Evolutionary conservation across 2,797 vertebrate genomes (phyloP).

Genomic region (Lutjanus campechanus): DNA sequence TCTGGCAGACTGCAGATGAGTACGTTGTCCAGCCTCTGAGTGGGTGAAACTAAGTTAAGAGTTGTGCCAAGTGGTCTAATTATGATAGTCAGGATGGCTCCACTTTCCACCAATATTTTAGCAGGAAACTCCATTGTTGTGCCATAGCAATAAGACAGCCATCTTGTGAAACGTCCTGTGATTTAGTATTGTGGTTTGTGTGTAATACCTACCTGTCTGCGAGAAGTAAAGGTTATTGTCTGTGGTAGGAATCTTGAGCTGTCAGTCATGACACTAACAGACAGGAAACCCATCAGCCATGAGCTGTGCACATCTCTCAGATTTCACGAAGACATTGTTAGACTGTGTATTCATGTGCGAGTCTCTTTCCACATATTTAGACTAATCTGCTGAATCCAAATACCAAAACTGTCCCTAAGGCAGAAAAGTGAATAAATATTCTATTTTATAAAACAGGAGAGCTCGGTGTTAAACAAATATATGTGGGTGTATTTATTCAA

Average conservation of each 20-base stretch:
- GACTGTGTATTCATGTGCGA: slow-evolving; percentile 2
- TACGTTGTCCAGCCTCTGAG: slow-evolving; percentile 60
- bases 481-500: neutral
- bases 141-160: slow-evolving; percentile 37
- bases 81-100: slow-evolving; percentile 65
- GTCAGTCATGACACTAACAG: slow-evolving; percentile 41
- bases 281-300: slow-evolving; percentile 2
- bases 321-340: slow-evolving; percentile 4
- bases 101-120: slow-evolving; percentile 68
- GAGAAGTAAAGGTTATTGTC: slow-evolving; percentile 35
- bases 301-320: neutral
- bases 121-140: slow-evolving; percentile 62
- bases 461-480: slow-evolving; percentile 15
- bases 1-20: slow-evolving; percentile 76
- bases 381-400: slow-evolving; percentile 19
- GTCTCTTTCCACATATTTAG: neutral
- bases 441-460: neutral
- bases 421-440: slow-evolving; percentile 10
- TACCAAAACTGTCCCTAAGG: slow-evolving; percentile 7
- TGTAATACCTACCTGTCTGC: slow-evolving; percentile 56
- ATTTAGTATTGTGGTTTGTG: slow-evolving; percentile 51
- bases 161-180: slow-evolving; percentile 48
- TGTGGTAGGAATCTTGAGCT: slow-evolving; percentile 23
- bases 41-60: slow-evolving; percentile 57
- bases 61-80: slow-evolving; percentile 64